A percentile compares a stretch with the other conserved stretches of the same genome.
These are phyloP conservation scores for Aporrectodea caliginosa DNA, from an alignment of 1,140 invertebrate genomes.

Conservation along the genomic window DNA sequence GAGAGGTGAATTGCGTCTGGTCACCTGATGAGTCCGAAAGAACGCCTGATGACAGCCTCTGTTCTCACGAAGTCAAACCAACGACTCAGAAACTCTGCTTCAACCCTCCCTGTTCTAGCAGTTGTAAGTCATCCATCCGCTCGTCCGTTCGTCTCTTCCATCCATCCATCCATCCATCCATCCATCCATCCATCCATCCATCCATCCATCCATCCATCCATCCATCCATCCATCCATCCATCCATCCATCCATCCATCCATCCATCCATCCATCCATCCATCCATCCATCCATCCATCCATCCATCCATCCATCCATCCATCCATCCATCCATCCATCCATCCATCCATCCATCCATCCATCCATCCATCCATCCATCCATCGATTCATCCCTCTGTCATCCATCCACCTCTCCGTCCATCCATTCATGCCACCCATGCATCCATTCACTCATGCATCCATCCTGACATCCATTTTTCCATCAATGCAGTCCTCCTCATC, in stretches of 20 bases:
- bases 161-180: not conserved
- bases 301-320: no score
- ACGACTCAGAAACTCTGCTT: not conserved
- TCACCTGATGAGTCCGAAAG: not conserved
- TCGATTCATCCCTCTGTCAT: no score
- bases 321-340: not conserved
- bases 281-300: no score
- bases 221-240: not conserved
- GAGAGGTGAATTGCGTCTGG: not conserved
- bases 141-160: not conserved
- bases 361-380: no score
- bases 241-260: no score
- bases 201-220: not conserved
- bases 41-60: not conserved
- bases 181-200: not conserved
- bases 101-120: not conserved
- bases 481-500: not conserved
- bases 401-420: no score
- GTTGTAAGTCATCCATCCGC: not conserved
- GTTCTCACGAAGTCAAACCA: not conserved
- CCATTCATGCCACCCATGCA: no score
- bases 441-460: no score
- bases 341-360: no score
- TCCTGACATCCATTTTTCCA: not conserved
- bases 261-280: no score